Percentiles rank a stretch among this genome's conserved stretches.
phyloP scores from a whole-genome alignment of 2,888 invertebrate genomes.

The Eumacrocentrus americanus region DNA sequence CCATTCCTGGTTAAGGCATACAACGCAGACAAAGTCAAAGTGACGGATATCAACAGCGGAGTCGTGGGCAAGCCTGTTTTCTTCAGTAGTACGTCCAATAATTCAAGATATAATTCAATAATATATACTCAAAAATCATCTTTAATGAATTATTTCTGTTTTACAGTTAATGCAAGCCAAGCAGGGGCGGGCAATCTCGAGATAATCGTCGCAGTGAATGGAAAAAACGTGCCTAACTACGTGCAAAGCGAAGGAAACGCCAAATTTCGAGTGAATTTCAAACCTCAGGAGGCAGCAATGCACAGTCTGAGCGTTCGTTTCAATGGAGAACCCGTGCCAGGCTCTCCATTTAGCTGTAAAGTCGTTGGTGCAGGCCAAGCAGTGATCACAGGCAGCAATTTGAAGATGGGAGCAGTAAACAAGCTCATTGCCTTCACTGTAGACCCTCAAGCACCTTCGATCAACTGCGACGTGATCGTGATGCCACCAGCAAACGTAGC shows the following conservation, averaged over 20 bases:
- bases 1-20: conserved; percentile 96
- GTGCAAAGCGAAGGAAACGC: conserved; percentile 98
- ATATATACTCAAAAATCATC: not conserved
- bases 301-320: conserved; percentile 90
- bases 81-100: conserved; percentile 78
- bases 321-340: conserved; percentile 72
- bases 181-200: conserved; percentile 96
- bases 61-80: conserved; percentile 91
- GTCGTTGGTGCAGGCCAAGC: conserved; percentile 74
- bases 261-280: conserved; percentile 92
- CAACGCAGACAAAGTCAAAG: conserved; percentile 92
- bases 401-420: conserved; percentile 74
- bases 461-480: conserved; percentile 65
- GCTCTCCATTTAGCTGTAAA: conserved; percentile 93
- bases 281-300: conserved; percentile 90
- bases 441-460: conserved; percentile 62
- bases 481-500: conserved; percentile 85
- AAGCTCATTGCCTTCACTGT: conserved; percentile 68
- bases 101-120: not conserved
- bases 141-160: conserved; percentile 65
- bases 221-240: conserved; percentile 96
- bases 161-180: conserved; percentile 92
- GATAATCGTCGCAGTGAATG: conserved; percentile 95
- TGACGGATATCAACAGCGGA: conserved; percentile 90
- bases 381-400: conserved; percentile 70